Percentiles rank a stretch among this genome's conserved stretches.
phyloP scores from a whole-genome alignment of 2,797 vertebrate genomes.

The Selene dorsalis region DNA sequence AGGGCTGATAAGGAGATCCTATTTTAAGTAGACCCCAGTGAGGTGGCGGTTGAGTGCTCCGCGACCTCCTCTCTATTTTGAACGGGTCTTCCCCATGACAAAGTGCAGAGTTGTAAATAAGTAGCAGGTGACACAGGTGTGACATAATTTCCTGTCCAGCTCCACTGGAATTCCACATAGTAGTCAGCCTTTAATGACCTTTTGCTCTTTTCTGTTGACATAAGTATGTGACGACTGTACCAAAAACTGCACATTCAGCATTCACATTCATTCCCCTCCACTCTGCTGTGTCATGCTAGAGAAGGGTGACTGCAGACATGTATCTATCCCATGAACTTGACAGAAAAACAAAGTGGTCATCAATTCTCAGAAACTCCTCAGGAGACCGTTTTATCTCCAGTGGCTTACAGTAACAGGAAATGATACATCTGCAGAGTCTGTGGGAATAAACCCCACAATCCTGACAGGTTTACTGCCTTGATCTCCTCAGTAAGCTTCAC shows the following conservation, averaged over 20 bases:
- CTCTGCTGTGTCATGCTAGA: conserved; percentile 68
- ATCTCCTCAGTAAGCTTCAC: not conserved
- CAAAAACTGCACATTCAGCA: conserved; percentile 62
- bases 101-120: conserved; percentile 56
- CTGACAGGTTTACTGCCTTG: not conserved
- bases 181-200: conserved; percentile 52
- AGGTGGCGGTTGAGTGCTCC: conserved; percentile 15
- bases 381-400: not conserved
- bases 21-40: conserved; percentile 19
- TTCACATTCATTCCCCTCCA: conserved; percentile 15
- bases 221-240: conserved; percentile 29
- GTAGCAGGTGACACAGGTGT: conserved; percentile 53
- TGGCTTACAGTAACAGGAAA: conserved; percentile 19
- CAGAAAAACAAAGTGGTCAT: conserved; percentile 28
- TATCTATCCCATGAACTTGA: conserved; percentile 15
- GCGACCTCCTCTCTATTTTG: conserved; percentile 14
- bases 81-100: conserved; percentile 38
- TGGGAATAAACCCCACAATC: conserved; percentile 12
- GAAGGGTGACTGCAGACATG: conserved; percentile 15
- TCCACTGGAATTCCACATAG: conserved; percentile 51
- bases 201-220: conserved; percentile 61
- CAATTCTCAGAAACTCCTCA: conserved; percentile 27
- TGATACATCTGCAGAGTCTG: not conserved
- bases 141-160: conserved; percentile 62
- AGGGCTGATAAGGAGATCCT: conserved; percentile 16